These are phyloP conservation scores for Anhinga anhinga DNA, from an alignment of 2,113 vertebrate species.

Conservation along the genomic window DNA sequence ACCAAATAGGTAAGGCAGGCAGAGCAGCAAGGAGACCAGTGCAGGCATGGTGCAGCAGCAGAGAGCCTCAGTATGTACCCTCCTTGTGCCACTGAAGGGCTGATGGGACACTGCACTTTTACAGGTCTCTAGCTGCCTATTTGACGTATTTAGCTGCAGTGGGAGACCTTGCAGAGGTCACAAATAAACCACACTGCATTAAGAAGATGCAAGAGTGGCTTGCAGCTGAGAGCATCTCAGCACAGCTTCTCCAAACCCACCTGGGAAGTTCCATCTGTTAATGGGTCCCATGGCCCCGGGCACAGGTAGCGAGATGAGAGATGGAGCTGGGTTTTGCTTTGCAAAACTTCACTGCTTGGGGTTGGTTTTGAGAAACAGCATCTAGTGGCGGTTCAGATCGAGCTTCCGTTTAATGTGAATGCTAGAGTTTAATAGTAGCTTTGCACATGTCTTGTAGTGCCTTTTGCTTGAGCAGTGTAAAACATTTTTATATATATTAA, in stretches of 20 bases:
- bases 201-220: not conserved
- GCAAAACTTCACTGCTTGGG: not conserved
- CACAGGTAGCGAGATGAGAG: not conserved
- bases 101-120: not conserved
- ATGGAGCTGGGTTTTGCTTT: not conserved
- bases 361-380: not conserved
- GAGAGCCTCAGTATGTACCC: not conserved
- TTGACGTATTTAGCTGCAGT: not conserved
- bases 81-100: not conserved
- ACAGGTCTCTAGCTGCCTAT: not conserved
- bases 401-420: not conserved
- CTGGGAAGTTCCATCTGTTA: not conserved
- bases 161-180: not conserved
- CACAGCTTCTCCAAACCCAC: not conserved
- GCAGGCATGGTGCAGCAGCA: not conserved
- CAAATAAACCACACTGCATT: not conserved
- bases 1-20: not conserved
- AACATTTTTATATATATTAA: not conserved
- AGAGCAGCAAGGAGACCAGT: not conserved
- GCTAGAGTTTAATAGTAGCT: not conserved
- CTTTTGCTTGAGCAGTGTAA: not conserved
- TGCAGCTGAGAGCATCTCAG: not conserved
- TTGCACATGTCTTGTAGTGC: not conserved
- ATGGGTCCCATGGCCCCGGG: rapidly evolving
- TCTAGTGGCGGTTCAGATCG: rapidly evolving